phyloP scores from a whole-genome alignment of 2,113 vertebrate genomes.

The Thermophis baileyi region DNA sequence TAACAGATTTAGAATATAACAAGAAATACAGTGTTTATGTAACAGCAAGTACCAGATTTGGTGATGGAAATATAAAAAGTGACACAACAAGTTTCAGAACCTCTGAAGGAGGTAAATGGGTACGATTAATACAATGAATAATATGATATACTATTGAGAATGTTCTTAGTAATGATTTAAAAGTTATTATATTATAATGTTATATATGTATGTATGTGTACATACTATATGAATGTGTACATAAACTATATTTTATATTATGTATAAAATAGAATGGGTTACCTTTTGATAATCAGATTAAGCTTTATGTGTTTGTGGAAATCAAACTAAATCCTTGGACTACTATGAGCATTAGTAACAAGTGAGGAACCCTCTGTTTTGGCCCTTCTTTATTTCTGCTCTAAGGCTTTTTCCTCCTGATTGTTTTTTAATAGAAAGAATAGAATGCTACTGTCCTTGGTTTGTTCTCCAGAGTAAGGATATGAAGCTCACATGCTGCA shows the following conservation, averaged over 20 bases:
- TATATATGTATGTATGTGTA: not conserved
- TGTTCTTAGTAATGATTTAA: not conserved
- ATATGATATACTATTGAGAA: not conserved
- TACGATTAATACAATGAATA: not conserved
- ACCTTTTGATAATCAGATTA: not conserved
- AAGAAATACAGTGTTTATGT: slow-evolving; percentile 81
- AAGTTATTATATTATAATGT: not conserved
- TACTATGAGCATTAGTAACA: not conserved
- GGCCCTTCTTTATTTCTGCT: not conserved
- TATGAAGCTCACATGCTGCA: not conserved
- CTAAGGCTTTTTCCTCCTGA: not conserved
- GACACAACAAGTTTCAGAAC: slow-evolving; percentile 79
- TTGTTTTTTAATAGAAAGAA: not conserved
- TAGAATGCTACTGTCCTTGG: not conserved
- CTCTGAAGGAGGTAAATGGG: slow-evolving; percentile 80
- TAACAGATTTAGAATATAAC: slow-evolving; percentile 82
- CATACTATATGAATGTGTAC: not conserved
- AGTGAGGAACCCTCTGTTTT: not conserved
- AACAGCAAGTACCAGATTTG: slow-evolving; percentile 86
- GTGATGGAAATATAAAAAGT: slow-evolving; percentile 82
- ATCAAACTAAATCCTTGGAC: not conserved
- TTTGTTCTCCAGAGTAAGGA: not conserved
- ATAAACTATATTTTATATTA: not conserved
- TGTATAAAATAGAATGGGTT: not conserved
- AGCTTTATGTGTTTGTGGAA: not conserved